Evolutionary conservation across 1,140 invertebrate genomes (phyloP), one percentile per base, ranked within the genome.

Genomic region (Apis dorsata): DNA sequence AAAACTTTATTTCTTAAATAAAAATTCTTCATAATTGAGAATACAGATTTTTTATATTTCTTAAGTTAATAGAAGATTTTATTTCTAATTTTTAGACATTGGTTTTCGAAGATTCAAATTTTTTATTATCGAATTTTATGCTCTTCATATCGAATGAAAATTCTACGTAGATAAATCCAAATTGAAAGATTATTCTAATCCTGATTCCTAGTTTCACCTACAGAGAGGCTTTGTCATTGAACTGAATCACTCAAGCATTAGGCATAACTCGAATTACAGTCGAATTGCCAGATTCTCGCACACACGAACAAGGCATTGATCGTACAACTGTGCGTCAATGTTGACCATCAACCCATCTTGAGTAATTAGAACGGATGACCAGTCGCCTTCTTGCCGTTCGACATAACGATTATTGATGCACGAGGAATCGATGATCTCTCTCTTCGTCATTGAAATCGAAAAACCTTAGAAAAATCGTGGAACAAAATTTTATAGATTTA

Each of bases 321-420:
- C 34, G n/a, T 57, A 57, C 86, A 74, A 71, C 59, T 57, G 59
- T 59, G 44, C 24, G 34, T 72, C 79, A 76, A 86, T 81, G 77
- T 79, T 77, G 79, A 86, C 85, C 65, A 73, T 85, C 83, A 57
- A 53, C 28, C 49, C 44, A 72, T 87, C 80, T 88, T 85, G 83
- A 87, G 73, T 88, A 88, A 88, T 88, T 88, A 83, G 75, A 88
- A 87, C 86, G 79, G 83, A 87, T 79, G 79, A 73, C 65, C 60
- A 21, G 71, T 83, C 51, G 69, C 60, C 72, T 85, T 87, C 86
- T 88, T 82, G 79, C 60, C 63, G 28, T 21, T 12, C 28, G 51
- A 76, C 51, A 59, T 82, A 85, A 87, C 69, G 75, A 85, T 85
- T 87, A 88, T 79, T 75, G 71, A 88, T 85, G 13, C 3, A 74